Base-by-base conservation (phyloP, 2,113 vertebrate genomes). In the Haliaeetus leucogaster region DNA sequence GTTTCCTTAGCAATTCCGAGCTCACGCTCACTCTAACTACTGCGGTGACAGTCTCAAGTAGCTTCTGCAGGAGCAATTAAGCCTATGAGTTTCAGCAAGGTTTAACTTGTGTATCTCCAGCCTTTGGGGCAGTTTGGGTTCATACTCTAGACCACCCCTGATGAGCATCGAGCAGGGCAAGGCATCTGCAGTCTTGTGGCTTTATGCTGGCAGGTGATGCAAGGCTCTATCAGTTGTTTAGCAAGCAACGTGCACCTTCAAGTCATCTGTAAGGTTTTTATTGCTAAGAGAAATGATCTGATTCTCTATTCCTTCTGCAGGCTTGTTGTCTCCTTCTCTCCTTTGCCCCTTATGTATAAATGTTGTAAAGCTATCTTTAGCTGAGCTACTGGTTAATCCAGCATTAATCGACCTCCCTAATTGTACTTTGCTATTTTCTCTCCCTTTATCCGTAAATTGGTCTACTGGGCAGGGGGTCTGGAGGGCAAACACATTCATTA, bases 401-500 rank as follows among this genome's bases (percentile, higher is more conserved):
- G 86, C 96, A 95, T 98, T 98, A 98, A 97, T 97, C 45, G 85
- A 93, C 89, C 88, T 97, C 95, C 71, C 80, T 97, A 98, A 98
- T 98, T 97, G 95, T 95, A 89, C 96, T 97, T 97, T 82, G 71
- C 95, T 98, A 56, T 97, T 98, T 98, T 97, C 93, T 97, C 94
- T 97, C 95, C 91, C 95, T 98, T 98, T 97, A 98, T 98, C 96
- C 96, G 97, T 96, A 98, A 97, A 93, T 98, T 98, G 97, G 96
- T 98, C 90, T 85, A 92, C 96, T 97, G 98, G 96, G 95, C 65
- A 84, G 97, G 97, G 97, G 96, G 93, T 97, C 97, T 98, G 90
- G 95, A 98, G 98, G 97, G 95, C 98, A 98, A 98, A 97, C 93
- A 97, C 95, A 98, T 98, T 98, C 96, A 97, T 98, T 98, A 98